Evolutionary conservation across 2,888 invertebrate species (phyloP), one percentile per base, ranked within the genome.

Genomic region (Cistogaster globosa): DNA sequence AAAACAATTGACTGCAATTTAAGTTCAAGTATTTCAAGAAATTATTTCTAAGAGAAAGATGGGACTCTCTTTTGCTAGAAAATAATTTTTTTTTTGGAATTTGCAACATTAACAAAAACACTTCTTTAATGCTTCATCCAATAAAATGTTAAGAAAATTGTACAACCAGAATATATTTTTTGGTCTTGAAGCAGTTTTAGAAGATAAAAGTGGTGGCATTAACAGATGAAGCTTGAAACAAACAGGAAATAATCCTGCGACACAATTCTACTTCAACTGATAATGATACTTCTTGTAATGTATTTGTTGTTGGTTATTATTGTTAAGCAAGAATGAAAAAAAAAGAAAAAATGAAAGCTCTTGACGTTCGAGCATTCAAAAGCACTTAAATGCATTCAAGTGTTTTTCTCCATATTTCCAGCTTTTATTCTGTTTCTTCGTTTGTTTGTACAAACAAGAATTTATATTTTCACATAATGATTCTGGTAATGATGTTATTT

Each of bases 381-480:
- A 75, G 48, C 89, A 89, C 90, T 90, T 87, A 87, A 90, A 88
- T 90, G 91, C 89, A 90, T 86, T 88, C 84, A 87, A 86, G 87
- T 86, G 87, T 85, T 74, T 53, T 75, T 77, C 77, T 68, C 68
- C 84, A 81, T 81, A 78, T 84, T 81, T 58, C 62, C 67, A 79
- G 65, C 69, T 75, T 72, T 78, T 60, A 51, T 18, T 72, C 55
- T 69, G 51, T 42, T 20, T 38, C 14, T 85, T 78, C 69, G 65
- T 85, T 71, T 69, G 58, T 74, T 67, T 65, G 22, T 69, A 42
- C 67, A 58, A 74, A 74, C 55, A 42, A 76, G 22, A 67, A 72
- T 77, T 84, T 71, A 22, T 82, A 60, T 74, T 77, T 74, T 42
- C 42, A 38, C 74, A 67, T 80, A 81, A 81, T 84, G 71, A 80